phyloP scores from a whole-genome alignment of 1,140 invertebrate species.

The Amyelois transitella region DNA sequence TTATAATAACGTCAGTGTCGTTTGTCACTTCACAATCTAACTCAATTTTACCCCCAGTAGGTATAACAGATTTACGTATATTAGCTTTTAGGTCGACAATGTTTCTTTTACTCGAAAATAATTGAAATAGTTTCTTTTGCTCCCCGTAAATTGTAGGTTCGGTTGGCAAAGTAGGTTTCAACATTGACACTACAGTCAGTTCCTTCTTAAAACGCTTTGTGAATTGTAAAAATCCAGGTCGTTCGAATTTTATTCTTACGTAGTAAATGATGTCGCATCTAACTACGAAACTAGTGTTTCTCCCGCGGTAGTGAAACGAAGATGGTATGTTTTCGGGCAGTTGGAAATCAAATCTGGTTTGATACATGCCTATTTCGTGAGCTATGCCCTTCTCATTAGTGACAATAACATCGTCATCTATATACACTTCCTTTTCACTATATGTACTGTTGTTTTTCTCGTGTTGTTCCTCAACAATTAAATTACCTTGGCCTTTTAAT shows the following conservation, averaged over 20 bases:
- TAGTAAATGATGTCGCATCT: constrained; percentile 9
- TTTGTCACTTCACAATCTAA: constrained; percentile 9
- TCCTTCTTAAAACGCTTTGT: constrained; percentile 9
- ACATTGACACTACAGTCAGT: constrained; percentile 5
- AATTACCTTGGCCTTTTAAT: constrained; percentile 4
- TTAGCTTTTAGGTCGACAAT: constrained; percentile 7
- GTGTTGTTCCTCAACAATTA: not conserved
- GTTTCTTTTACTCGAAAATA: not conserved
- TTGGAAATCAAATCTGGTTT: constrained; percentile 7
- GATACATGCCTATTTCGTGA: not conserved
- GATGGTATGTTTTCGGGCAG: constrained; percentile 9
- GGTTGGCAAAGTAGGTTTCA: constrained; percentile 2
- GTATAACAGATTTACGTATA: constrained; percentile 6
- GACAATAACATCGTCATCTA: not conserved
- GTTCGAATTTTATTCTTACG: constrained; percentile 6
- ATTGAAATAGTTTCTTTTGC: constrained; percentile 4
- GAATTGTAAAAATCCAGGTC: not conserved
- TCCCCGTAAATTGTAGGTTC: constrained; percentile 5
- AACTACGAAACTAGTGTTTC: not conserved
- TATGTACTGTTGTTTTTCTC: not conserved
- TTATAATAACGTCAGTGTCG: constrained; percentile 2
- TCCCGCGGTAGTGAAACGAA: constrained; percentile 1
- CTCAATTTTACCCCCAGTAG: not conserved
- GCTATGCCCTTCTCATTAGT: not conserved
- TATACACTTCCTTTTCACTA: constrained; percentile 6